Evolutionary conservation across 2,113 vertebrate genomes (phyloP).

Genomic region (Otis tarda): DNA sequence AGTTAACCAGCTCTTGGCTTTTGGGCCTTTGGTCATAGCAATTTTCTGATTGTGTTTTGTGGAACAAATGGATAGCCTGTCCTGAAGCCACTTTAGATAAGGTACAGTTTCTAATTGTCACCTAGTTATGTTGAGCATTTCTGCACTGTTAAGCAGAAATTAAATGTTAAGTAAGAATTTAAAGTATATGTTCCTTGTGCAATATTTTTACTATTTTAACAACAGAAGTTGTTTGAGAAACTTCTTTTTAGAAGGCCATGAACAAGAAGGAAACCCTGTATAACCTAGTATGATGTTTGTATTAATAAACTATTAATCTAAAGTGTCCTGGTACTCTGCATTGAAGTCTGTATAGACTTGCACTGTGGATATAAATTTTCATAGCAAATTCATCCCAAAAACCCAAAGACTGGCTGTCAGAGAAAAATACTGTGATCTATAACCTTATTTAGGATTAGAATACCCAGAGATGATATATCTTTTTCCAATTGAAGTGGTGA

Average conservation of each 20-base stretch:
- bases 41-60: background rate
- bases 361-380: background rate
- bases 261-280: background rate
- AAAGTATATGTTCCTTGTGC: background rate
- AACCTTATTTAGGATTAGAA: background rate
- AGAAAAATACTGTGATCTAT: background rate
- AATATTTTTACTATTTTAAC: background rate
- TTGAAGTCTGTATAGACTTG: background rate
- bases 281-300: background rate
- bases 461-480: background rate
- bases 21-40: background rate
- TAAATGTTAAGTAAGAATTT: background rate
- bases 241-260: background rate
- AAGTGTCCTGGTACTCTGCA: background rate
- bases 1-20: background rate
- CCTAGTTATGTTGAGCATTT: background rate
- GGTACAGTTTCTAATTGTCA: background rate
- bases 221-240: background rate
- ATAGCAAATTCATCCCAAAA: background rate
- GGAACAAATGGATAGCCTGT: background rate
- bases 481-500: background rate
- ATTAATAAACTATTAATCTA: slow-evolving; percentile 37
- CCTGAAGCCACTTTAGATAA: background rate
- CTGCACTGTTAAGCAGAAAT: background rate
- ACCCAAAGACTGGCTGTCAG: background rate